Base-by-base conservation (phyloP, 2,888 invertebrate genomes). In the Neoascia interrupta region DNA sequence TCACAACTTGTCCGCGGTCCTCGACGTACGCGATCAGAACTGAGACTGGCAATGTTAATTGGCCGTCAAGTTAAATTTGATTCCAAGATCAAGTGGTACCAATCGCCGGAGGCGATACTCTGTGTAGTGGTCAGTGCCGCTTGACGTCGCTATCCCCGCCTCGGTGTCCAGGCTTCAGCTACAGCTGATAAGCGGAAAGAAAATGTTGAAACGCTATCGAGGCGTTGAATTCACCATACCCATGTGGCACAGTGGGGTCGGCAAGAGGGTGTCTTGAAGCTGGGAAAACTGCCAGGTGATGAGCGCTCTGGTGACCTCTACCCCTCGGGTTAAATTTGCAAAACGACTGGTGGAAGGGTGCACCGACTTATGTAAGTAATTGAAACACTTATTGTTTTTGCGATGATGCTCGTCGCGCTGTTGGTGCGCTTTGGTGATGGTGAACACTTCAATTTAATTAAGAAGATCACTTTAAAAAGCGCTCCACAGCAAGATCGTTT, bases 31-130 rank as follows among this genome's bases (percentile, higher is more conserved):
- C 83, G 83, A 81, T 82, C 81, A 74, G 82, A 82, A 83, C 82
- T 86, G 83, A 75, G 83, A 86, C 85, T 86, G 84, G 84, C 75
- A 83, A 51, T 39, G 66, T 72, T 72, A 76, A 72, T 76, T 76
- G 68, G 72, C 68, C 66, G 66, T 72, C 72, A 72, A 79, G 79
- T 79, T 79, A 68, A 79, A 70, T 79, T 79, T 66, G 72, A 72
- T 79, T 79, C 79, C 79, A 79, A 79, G 79, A 79, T 79, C 79
- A 79, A 79, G 79, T 79, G 41, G 79, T 72, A 72, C 66, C 79
- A 79, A 79, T 79, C 79, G 76, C 63, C 56, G 51, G 51, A 69
- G 41, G 56, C 31, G 63, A 47, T 18, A 18, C 58, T n/a, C n/a
- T 45, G 49, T 60, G 39, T 76, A 6, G 15, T 69, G 53, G 45